A percentile compares a stretch with the other conserved stretches of the same genome.
phyloP scores from a whole-genome alignment of 2,113 vertebrate species.

The Galeopterus variegatus region DNA sequence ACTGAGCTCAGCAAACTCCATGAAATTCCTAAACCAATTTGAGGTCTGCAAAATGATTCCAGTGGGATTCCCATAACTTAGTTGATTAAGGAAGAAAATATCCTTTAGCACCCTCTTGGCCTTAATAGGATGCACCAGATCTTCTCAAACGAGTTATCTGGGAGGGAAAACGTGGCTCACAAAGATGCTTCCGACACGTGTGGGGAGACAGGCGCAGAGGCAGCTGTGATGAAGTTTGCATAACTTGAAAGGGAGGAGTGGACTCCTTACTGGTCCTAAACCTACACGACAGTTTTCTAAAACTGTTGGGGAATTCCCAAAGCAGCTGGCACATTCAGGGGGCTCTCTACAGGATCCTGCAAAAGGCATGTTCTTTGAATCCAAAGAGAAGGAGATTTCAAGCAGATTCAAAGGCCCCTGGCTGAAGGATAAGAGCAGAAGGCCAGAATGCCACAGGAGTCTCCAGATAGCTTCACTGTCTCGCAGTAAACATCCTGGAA shows the following conservation, averaged over 20 bases:
- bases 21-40: neutral
- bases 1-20: neutral
- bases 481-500: too few relatives aligned
- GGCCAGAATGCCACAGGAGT: accelerated
- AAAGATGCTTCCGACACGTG: accelerated
- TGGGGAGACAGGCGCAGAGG: accelerated
- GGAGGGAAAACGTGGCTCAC: neutral
- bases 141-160: neutral
- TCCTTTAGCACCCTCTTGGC: accelerated
- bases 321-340: accelerated
- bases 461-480: accelerated
- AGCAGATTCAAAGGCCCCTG: too few relatives aligned
- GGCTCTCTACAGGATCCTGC: neutral
- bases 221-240: neutral
- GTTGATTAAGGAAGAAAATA: neutral
- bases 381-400: neutral
- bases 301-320: accelerated
- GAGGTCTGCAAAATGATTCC: neutral
- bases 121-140: neutral
- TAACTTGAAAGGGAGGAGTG: neutral
- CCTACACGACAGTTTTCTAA: accelerated
- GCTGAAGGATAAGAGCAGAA: neutral
- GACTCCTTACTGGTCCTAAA: neutral
- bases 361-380: neutral
- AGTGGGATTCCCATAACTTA: accelerated